Percentiles rank a stretch among this genome's conserved stretches.
These are phyloP conservation scores for Psettodes erumei DNA, from an alignment of 2,113 vertebrate species.

Conservation along the genomic window DNA sequence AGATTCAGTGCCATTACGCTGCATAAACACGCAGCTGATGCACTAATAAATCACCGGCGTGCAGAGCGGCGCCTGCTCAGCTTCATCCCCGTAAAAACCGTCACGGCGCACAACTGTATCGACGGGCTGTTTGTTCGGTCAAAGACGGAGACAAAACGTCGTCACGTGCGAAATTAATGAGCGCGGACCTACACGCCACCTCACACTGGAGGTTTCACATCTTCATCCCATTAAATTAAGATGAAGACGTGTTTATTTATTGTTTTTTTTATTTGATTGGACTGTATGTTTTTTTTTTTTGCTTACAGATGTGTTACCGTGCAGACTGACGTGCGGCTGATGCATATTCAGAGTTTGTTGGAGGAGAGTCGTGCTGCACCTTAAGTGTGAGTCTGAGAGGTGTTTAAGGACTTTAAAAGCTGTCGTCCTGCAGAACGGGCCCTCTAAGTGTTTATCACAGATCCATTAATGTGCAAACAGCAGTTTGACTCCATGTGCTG, in stretches of 20 bases:
- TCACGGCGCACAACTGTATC: not conserved
- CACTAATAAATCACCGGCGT: constrained; percentile 54
- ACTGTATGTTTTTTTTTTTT: not conserved
- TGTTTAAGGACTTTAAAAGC: not conserved
- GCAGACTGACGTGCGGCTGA: too few relatives aligned
- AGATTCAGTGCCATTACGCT: constrained; percentile 55
- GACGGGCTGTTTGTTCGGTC: not conserved
- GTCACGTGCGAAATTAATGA: not conserved
- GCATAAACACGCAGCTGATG: constrained; percentile 57
- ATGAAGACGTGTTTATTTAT: not conserved
- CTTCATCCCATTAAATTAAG: too few relatives aligned
- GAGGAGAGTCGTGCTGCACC: too few relatives aligned
- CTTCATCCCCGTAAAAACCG: constrained; percentile 24
- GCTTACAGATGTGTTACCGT: too few relatives aligned
- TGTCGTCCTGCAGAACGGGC: too few relatives aligned
- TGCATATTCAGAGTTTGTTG: too few relatives aligned
- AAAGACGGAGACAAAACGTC: too few relatives aligned
- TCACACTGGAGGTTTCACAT: too few relatives aligned
- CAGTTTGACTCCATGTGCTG: not conserved
- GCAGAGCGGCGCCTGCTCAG: constrained; percentile 43
- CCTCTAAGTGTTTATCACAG: not conserved
- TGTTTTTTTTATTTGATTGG: not conserved
- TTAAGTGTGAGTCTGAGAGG: too few relatives aligned
- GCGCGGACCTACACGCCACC: not conserved
- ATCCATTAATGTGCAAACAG: not conserved